Base-by-base conservation (phyloP, 1,140 invertebrate genomes). In the Magallana gigas region DNA sequence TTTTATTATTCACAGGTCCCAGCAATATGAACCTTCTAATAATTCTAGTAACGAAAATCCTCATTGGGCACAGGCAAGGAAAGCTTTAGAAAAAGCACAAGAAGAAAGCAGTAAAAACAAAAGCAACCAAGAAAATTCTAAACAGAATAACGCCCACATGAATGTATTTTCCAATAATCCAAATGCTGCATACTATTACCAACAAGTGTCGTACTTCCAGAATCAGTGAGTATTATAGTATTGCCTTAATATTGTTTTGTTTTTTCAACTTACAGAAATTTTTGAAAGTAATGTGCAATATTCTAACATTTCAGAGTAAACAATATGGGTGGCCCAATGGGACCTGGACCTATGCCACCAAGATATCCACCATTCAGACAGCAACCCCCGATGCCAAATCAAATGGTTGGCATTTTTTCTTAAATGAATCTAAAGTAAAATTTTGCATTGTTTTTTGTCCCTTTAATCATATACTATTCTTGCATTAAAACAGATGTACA, bases 51-150 rank as follows among this genome's bases (percentile, higher is more conserved):
- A 86, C 83, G 23, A 89, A 18, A 93, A 91, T 81, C 92, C 92
- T 82, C 91, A 93, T 87, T 93, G 92, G 92, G 91, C 91, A 76
- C 90, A 90, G 59, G 92, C 92, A 62, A 85, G 92, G 29, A 90
- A 93, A 84, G 91, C 91, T 0, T 86, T 93, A 14, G 91, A 93
- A 82, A 90, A 91, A 84, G 88, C 91, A 12, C 86, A 90, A 81
- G 62, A 87, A 12, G 84, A 85, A 80, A 87, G 83, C 59, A 80
- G 84, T 23, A 87, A 87, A n/a, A 84, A 83, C 57, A 87, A 88
- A 29, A 89, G 89, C n/a, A 81, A n/a, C 2, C 23, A 36, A 62
- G 29, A 84, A n/a, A 84, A 60, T 84, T n/a, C 83, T 60, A 57
- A 9, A 14, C 29, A 57, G 9, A 59, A 59, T 14, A 59, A 59